These are phyloP conservation scores for Lepas anatifera DNA, from an alignment of 2,888 invertebrate species.

Conservation along the genomic window DNA sequence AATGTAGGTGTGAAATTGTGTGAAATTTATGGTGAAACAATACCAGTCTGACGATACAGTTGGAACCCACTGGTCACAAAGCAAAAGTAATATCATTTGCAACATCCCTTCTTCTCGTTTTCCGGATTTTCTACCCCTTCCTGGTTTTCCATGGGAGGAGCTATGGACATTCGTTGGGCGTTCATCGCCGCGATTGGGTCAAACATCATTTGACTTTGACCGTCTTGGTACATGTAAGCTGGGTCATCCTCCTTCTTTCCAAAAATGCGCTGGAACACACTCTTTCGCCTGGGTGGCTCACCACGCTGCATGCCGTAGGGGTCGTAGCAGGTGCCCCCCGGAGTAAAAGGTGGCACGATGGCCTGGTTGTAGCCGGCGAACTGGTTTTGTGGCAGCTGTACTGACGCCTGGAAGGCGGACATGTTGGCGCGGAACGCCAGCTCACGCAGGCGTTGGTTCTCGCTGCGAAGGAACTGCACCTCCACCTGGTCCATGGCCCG, in stretches of 20 bases:
- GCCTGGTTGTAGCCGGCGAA: not conserved
- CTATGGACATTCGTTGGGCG: too few relatives aligned
- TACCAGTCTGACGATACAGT: too few relatives aligned
- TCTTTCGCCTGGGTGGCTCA: not conserved
- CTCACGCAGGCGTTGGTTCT: constrained; percentile 6
- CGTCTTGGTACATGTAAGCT: too few relatives aligned
- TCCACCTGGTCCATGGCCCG: not conserved
- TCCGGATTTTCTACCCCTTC: too few relatives aligned
- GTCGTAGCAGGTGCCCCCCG: not conserved
- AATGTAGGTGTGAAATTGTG: too few relatives aligned
- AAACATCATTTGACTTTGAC: too few relatives aligned
- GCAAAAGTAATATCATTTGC: too few relatives aligned
- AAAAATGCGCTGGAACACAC: not conserved
- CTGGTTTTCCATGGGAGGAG: too few relatives aligned
- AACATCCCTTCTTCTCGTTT: too few relatives aligned
- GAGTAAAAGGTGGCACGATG: not conserved
- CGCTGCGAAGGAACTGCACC: constrained; percentile 5
- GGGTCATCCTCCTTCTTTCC: not conserved
- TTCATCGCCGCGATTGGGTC: too few relatives aligned
- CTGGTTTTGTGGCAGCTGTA: constrained; percentile 8
- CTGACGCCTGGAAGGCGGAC: not conserved
- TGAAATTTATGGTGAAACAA: too few relatives aligned
- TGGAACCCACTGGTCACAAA: too few relatives aligned
- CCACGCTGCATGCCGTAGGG: not conserved
- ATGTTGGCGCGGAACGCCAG: constrained; percentile 9